Percentiles rank a stretch among this genome's conserved stretches.
phyloP scores from a whole-genome alignment of 2,113 vertebrate genomes.

The Potamarius usumacintae region DNA sequence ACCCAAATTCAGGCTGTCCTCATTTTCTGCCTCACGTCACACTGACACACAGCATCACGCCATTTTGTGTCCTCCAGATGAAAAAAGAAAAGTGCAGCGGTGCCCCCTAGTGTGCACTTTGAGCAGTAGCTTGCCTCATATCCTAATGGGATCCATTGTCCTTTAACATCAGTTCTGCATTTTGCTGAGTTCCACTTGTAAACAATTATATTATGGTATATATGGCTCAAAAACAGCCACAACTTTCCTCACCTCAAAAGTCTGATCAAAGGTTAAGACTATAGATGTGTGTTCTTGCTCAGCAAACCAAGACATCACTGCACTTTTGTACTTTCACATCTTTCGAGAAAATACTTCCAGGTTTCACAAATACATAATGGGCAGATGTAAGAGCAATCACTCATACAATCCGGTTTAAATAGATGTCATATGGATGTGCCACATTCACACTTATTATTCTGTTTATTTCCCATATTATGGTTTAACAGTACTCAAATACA shows the following conservation, averaged over 20 bases:
- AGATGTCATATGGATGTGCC: background rate
- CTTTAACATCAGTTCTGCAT: background rate
- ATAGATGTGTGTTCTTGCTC: background rate
- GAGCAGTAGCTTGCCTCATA: background rate
- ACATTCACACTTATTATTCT: background rate
- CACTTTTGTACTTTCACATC: background rate
- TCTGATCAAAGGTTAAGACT: background rate
- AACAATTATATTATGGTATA: background rate
- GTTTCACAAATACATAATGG: too few species aligned
- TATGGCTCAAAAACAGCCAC: background rate
- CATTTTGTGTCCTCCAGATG: slow-evolving; percentile 15
- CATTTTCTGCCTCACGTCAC: slow-evolving; percentile 40
- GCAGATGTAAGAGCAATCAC: too few species aligned
- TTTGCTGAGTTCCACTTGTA: background rate
- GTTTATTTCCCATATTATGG: background rate
- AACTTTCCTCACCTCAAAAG: background rate
- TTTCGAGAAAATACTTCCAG: too few species aligned
- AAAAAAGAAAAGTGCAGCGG: slow-evolving; percentile 45
- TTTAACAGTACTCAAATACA: background rate
- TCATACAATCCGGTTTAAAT: too few species aligned
- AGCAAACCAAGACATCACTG: background rate
- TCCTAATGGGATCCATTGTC: background rate
- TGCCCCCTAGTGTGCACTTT: slow-evolving; percentile 64
- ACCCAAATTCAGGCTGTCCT: slow-evolving; percentile 43
- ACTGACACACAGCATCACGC: slow-evolving; percentile 38